Evolutionary conservation across 2,113 vertebrate genomes (phyloP).

Genomic region (Platycercus adscitus): DNA sequence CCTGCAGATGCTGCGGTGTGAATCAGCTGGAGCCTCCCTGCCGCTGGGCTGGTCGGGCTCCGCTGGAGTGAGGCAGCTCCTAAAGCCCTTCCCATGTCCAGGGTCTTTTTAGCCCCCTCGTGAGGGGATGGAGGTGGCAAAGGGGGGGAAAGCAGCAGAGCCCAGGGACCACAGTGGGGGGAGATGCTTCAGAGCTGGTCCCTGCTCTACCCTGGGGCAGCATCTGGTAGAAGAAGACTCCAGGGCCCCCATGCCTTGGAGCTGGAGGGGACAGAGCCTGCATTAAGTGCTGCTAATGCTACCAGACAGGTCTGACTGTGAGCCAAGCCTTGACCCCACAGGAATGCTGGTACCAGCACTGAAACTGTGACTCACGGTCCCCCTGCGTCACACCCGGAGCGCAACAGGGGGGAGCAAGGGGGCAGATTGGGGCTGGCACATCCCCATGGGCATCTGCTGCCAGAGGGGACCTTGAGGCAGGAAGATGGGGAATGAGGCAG

Average conservation of each 20-base stretch:
- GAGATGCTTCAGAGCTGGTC: neutral
- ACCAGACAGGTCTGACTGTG: neutral
- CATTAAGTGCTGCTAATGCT: fast-evolving
- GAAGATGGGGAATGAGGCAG: neutral
- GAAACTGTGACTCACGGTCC: constrained; percentile 40
- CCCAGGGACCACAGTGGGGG: fast-evolving
- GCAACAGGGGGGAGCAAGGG: neutral
- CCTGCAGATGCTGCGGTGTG: neutral
- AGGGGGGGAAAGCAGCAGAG: neutral
- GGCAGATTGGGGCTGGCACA: fast-evolving
- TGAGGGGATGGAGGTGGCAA: fast-evolving
- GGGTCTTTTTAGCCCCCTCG: fast-evolving
- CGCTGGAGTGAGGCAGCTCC: neutral
- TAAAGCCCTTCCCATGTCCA: fast-evolving
- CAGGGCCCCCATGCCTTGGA: neutral
- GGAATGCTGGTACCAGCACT: neutral
- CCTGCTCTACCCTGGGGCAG: neutral
- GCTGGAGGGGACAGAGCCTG: neutral
- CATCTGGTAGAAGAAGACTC: neutral
- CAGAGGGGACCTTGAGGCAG: fast-evolving
- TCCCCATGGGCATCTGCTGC: fast-evolving
- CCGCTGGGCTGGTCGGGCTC: neutral
- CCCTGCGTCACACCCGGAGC: neutral
- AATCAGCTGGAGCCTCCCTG: neutral
- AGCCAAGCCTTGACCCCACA: neutral